These are phyloP conservation scores for Acronicta leporina DNA, from an alignment of 2,888 invertebrate species.

Conservation along the genomic window DNA sequence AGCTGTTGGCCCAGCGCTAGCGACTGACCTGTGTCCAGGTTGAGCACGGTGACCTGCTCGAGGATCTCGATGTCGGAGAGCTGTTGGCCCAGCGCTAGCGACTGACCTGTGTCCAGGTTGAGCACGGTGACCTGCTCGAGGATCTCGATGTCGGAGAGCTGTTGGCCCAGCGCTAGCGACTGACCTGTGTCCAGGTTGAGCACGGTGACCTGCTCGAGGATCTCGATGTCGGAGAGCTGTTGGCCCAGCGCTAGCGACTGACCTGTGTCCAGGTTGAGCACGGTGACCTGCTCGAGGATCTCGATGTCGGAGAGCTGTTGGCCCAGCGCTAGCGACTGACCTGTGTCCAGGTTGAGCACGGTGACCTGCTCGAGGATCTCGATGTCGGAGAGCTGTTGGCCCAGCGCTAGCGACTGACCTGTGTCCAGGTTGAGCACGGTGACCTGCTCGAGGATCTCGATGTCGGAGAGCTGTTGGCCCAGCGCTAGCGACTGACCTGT, in stretches of 20 bases:
- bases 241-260: slow-evolving; percentile 71
- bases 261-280: slow-evolving; percentile 93
- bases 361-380: slow-evolving; percentile 98
- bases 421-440: slow-evolving; percentile 95
- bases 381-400: slow-evolving; percentile 94
- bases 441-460: slow-evolving; percentile 98
- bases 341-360: slow-evolving; percentile 94
- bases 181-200: slow-evolving; percentile 93
- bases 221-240: slow-evolving; percentile 96
- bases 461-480: slow-evolving; percentile 94
- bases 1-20: slow-evolving; percentile 95
- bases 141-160: slow-evolving; percentile 97
- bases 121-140: slow-evolving; percentile 96
- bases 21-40: slow-evolving; percentile 91
- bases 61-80: slow-evolving; percentile 97
- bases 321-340: slow-evolving; percentile 84
- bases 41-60: slow-evolving; percentile 96
- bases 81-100: slow-evolving; percentile 83
- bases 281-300: slow-evolving; percentile 97
- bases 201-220: slow-evolving; percentile 96
- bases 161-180: slow-evolving; percentile 90
- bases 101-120: slow-evolving; percentile 92
- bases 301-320: slow-evolving; percentile 96
- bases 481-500: slow-evolving; percentile 88
- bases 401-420: slow-evolving; percentile 62